These are phyloP conservation scores for Caenorhabditis sp. DNA, from an alignment of 2,888 invertebrate genomes.

Conservation along the genomic window DNA sequence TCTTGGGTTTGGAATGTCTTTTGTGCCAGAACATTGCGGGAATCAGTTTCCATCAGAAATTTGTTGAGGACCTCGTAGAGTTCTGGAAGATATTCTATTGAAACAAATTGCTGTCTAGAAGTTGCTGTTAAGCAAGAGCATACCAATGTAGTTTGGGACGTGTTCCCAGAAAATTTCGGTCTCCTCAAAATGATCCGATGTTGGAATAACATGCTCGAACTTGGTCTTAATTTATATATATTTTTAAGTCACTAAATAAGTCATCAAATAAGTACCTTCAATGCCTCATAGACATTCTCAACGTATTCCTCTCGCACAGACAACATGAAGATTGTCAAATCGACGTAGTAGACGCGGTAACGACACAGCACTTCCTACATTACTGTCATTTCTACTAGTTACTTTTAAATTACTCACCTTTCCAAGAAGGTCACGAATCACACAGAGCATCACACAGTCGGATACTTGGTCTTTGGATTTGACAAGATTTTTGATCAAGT, in stretches of 20 bases:
- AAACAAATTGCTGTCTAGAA: too few species aligned
- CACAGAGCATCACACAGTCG: not conserved
- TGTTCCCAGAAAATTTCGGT: constrained; percentile 10
- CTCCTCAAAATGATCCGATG: not conserved
- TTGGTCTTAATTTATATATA: too few species aligned
- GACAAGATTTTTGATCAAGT: not conserved
- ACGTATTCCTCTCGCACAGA: constrained; percentile 23
- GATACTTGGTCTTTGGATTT: not conserved
- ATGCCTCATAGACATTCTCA: constrained; percentile 4
- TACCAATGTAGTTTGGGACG: constrained; percentile 14
- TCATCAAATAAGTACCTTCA: too few species aligned
- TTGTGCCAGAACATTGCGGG: not conserved
- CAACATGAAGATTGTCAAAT: not conserved
- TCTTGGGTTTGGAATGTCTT: not conserved
- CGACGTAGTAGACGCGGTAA: constrained; percentile 14
- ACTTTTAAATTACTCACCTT: too few species aligned
- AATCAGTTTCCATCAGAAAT: not conserved
- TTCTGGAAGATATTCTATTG: too few species aligned
- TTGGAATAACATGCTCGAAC: not conserved
- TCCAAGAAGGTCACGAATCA: constrained; percentile 6
- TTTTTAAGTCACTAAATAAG: too few species aligned
- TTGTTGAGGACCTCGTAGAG: not conserved
- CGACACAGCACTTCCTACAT: constrained; percentile 18
- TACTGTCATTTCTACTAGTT: not conserved
- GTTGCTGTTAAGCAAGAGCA: too few species aligned